These are phyloP conservation scores for Dicyrtomina minuta DNA, from an alignment of 2,888 invertebrate genomes.

Conservation along the genomic window DNA sequence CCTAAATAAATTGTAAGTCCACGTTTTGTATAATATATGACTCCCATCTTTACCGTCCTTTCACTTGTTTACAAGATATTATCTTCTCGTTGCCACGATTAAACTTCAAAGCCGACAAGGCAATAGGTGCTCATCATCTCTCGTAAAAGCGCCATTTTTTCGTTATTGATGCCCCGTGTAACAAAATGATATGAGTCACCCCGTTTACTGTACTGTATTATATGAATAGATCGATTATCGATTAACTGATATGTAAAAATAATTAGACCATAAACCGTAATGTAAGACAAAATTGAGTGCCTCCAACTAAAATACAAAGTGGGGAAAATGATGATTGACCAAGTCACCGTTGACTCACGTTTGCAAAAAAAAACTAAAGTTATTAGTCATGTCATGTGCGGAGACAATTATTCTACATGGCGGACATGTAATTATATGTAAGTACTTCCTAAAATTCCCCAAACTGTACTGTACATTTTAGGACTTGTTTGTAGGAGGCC, in stretches of 20 bases:
- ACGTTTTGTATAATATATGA: too few species aligned
- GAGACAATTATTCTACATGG: slow-evolving; percentile 14
- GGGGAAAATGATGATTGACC: not conserved
- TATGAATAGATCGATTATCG: not conserved
- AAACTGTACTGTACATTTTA: too few species aligned
- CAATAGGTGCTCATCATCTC: too few species aligned
- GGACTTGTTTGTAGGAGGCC: too few species aligned
- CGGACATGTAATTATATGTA: not conserved
- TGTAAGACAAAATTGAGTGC: slow-evolving; percentile 13
- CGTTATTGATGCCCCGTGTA: too few species aligned
- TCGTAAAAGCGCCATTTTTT: too few species aligned
- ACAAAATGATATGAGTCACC: not conserved
- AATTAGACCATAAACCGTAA: not conserved
- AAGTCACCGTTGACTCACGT: not conserved
- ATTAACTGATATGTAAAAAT: not conserved
- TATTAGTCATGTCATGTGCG: slow-evolving; percentile 6
- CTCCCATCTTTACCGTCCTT: slow-evolving; percentile 25
- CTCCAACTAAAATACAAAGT: slow-evolving; percentile 17
- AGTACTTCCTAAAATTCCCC: not conserved
- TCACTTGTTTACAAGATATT: slow-evolving; percentile 7
- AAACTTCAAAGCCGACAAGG: too few species aligned
- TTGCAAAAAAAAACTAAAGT: not conserved
- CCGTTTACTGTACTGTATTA: not conserved
- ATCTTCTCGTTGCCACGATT: not conserved
- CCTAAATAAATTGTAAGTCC: too few species aligned